Evolutionary conservation across 2,888 invertebrate genomes (phyloP), one percentile per base, ranked within the genome.

Genomic region (Operophtera brumata): DNA sequence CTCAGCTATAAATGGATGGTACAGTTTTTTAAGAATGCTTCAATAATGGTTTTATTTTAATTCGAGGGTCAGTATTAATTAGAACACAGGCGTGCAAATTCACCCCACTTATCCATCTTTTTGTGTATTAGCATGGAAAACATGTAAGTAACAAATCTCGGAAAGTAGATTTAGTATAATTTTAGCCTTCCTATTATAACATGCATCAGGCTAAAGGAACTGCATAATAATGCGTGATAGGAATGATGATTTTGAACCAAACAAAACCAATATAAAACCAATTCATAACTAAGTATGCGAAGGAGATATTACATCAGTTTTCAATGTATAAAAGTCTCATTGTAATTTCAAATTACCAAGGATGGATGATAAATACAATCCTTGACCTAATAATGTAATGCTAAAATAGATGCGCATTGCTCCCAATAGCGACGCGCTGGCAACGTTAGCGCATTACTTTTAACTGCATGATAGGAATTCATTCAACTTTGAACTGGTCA

Each of bases 331-430:
- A 0, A 7, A 30, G 5, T 8, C 9, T 7, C 30, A 9, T 30
- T 30, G 30, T 30, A 30, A 30, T 30, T 30, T 30, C 9, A 8
- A 30, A 30, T 30, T 20, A 44, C 52, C 50, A 55, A 47, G 58
- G 47, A 56, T 49, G 57, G 46, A 56, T 49, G 56, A 66, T 73
- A 71, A 71, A 78, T 77, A 68, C 66, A 77, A 83, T 81, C 88
- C 88, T 86, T 89, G 89, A 86, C 89, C 88, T 76, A 80, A 83
- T 86, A 84, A 82, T 81, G 77, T 72, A 50, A 76, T 70, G 73
- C 80, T 75, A 84, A 88, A 88, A 89, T 88, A 88, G 86, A 86
- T 77, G 75, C 81, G 77, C 81, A 80, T 77, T 81, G 84, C 79
- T 84, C 87, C 75, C 81, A 74, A 81, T 82, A 78, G 78, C 72